Evolutionary conservation across 1,140 invertebrate species (phyloP).

Genomic region (Episyrphus balteatus): DNA sequence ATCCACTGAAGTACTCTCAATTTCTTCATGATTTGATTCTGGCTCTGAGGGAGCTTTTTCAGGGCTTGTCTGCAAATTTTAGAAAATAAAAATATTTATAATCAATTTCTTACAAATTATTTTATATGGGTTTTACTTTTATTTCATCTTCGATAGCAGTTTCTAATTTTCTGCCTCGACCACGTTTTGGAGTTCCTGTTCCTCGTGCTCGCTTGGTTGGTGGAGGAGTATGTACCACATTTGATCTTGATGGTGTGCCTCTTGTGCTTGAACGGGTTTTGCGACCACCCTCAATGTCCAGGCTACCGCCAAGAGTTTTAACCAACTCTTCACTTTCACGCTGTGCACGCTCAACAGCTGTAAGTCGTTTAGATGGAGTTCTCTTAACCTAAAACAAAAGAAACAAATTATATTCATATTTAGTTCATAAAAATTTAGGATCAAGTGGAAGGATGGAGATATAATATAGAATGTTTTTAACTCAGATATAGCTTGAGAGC

Average conservation of each 20-base stretch:
- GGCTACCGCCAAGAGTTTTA: conserved; percentile 27
- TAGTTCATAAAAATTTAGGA: no score
- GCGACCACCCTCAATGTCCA: conserved; percentile 28
- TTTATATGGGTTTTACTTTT: conserved; percentile 15
- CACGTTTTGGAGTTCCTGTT: conserved; percentile 12
- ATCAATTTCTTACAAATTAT: no score
- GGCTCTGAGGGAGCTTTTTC: background rate
- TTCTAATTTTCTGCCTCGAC: conserved; percentile 29
- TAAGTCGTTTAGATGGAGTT: conserved; percentile 27
- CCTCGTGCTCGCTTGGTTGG: conserved; percentile 32
- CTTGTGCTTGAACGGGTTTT: conserved; percentile 31
- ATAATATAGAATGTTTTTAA: no score
- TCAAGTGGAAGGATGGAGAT: no score
- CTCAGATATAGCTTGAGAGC: no score
- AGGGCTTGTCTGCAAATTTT: background rate
- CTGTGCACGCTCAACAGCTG: conserved; percentile 29
- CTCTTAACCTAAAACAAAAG: conserved; percentile 14
- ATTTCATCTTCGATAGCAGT: conserved; percentile 13
- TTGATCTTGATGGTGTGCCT: conserved; percentile 21
- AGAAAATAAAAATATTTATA: no score
- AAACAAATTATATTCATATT: no score
- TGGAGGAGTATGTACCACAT: conserved; percentile 18
- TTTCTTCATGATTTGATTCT: no score
- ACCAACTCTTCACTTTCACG: conserved; percentile 32
- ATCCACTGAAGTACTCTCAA: no score